Evolutionary conservation across 2,888 invertebrate species (phyloP).

Genomic region (Synanthedon vespiformis): DNA sequence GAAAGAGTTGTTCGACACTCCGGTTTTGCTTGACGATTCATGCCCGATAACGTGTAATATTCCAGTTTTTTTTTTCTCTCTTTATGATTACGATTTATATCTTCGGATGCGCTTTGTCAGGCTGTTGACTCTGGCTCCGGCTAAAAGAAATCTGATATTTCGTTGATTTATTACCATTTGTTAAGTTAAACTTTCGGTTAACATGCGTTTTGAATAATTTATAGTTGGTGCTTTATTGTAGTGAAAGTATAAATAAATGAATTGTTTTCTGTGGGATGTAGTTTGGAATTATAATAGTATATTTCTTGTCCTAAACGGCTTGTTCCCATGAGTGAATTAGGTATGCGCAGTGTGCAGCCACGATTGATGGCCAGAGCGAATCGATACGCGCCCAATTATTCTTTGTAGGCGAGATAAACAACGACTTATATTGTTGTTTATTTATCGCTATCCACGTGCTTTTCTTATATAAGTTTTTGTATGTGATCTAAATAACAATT

Average conservation of each 20-base stretch:
- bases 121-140: slow-evolving; percentile 15
- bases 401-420: slow-evolving; percentile 14
- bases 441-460: slow-evolving; percentile 14
- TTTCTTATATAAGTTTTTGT: too few species aligned
- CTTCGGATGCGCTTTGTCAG: slow-evolving; percentile 17
- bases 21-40: slow-evolving; percentile 23
- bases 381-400: slow-evolving; percentile 20
- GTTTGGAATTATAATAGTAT: not conserved
- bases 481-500: too few species aligned
- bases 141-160: slow-evolving; percentile 14
- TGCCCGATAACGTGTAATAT: slow-evolving; percentile 22
- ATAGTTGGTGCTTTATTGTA: not conserved
- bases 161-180: slow-evolving; percentile 15
- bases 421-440: slow-evolving; percentile 20
- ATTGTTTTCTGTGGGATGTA: slow-evolving; percentile 4
- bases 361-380: slow-evolving; percentile 20
- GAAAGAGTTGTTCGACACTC: slow-evolving; percentile 26
- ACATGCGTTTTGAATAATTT: not conserved
- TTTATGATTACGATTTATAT: slow-evolving; percentile 41
- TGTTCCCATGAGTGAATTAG: slow-evolving; percentile 17
- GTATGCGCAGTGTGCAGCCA: slow-evolving; percentile 14
- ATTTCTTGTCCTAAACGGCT: slow-evolving; percentile 7
- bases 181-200: not conserved
- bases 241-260: slow-evolving; percentile 2
- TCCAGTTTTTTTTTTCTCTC: slow-evolving; percentile 17